Base-by-base conservation (phyloP, 2,797 vertebrate genomes). In the Halcyon chelicuti region DNA sequence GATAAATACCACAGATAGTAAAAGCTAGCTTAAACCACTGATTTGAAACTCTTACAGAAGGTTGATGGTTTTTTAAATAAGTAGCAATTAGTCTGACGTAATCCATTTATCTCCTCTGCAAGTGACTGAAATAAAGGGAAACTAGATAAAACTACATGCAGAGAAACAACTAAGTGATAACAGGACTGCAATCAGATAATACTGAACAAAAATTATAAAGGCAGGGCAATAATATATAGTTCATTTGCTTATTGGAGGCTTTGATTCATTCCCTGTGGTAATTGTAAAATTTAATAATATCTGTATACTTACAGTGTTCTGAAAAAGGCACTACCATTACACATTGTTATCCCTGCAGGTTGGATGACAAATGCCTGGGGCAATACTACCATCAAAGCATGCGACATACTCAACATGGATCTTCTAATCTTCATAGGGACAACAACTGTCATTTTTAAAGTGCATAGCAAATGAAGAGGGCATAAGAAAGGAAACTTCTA, bases 301-400 rank as follows among this genome's bases (percentile, higher is more conserved):
- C 98, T 98, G 97, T 98, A 98, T 93, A 98, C 98, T 98, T 98
- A 98, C 92, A 96, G 98, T 75, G 96, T 98, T 98, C 96, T 97
- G 83, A 96, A 68, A 97, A 98, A 98, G 98, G 88, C 96, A 96
- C 96, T 97, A 97, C 98, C 98, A 98, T 98, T 98, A 97, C 96
- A 98, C 98, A 98, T 99, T 98, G 98, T 99, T 99, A 98, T 98
- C 98, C 97, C 98, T 84, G 97, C 98, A 98, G 98, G 98, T 98
- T 98, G 98, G 98, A 98, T 99, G 98, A 99, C 98, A 98, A 98
- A 98, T 0, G 98, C 98, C 99, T 88, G 94, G 97, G 98, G 98
- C 98, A 97, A 98, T 97, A 98, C 98, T 98, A 98, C 98, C 97
- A 98, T 98, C 98, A 98, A 99, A 99, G 98, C 97, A 37, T 91